Base-by-base conservation (phyloP, 30 jellyfish, hydroid and myxozoan species). In the Aurelia sp. region DNA sequence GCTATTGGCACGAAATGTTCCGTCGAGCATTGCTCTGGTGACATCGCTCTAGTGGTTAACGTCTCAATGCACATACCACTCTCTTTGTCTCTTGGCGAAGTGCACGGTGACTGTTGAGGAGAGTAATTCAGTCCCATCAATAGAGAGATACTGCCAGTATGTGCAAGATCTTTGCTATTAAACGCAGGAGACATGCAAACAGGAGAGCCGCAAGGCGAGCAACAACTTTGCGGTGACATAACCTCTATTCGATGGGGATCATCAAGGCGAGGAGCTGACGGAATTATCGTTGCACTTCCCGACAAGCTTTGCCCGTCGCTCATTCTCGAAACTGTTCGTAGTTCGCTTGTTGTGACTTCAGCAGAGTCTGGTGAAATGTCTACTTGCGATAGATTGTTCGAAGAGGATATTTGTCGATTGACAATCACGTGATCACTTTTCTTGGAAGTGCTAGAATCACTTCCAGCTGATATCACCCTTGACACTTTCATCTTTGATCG, bases 111-210 rank as follows among this genome's bases (percentile, higher is more conserved):
- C 5, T 72, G 57, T 65, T 50, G 84, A 40, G 81, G 69, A 27
- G 62, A 40, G 76, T 67, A 81, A 47, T 67, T 52, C 64, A 57
- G 64, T 48, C 71, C 91, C 67, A 64, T 47, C 60, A 81, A 53
- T 9, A 81, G 76, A 1, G 91, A 65, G 3, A 81, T 72, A 52
- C 91, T 81, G 47, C 91, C 91, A n/a, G 91, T 20, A 31, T 68
- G 76, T 9, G 78, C 75, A 18, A 81, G 83, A 18, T 72, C 72
- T 71, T n/a, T 48, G 52, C 83, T 75, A 67, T n/a, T 44, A 13
- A 47, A 3, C 21, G 38, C 83, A 17, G 91, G 84, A 48, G 91
- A 81, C 19, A 66, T 21, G 19, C 76, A 57, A 16, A 48, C 69
- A 18, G 84, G 79, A 15, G 84, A 67, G 68, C 31, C 69, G 67